Percentiles rank a stretch among this genome's conserved stretches.
Conservation (phyloP, 1,140 invertebrate species). For the Teleogryllus occipitalis region DNA sequence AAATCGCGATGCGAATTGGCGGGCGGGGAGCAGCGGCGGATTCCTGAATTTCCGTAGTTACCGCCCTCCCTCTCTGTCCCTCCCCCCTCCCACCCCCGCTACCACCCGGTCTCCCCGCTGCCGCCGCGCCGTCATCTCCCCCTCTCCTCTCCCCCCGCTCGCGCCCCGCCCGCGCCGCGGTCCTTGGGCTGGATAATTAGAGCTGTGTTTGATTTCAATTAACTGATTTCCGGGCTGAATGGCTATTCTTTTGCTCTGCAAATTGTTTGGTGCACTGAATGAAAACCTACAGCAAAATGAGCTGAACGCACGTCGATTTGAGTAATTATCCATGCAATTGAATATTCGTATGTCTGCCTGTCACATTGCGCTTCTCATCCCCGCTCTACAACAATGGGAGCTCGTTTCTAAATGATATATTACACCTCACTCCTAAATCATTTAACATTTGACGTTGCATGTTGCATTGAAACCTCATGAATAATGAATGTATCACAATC, state of each 20-base stretch:
- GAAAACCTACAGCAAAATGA: not conserved
- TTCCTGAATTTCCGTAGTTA: too few species aligned
- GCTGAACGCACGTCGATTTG: conserved; percentile 3
- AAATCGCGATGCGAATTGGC: too few species aligned
- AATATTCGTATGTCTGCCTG: not conserved
- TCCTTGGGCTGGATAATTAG: not conserved
- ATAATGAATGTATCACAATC: not conserved
- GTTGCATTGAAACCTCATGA: not conserved
- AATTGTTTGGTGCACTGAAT: not conserved
- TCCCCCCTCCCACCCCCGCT: not conserved
- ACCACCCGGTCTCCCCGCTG: too few species aligned
- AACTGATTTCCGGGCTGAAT: not conserved
- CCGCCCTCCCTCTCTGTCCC: not conserved
- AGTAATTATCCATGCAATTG: conserved; percentile 5
- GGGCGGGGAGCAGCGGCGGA: too few species aligned
- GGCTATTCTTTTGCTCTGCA: conserved; percentile 1
- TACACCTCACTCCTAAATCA: conserved; percentile 1
- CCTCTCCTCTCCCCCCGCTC: not conserved
- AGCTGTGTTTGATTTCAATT: conserved; percentile 1
- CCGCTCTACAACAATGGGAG: not conserved
- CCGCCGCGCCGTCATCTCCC: not conserved
- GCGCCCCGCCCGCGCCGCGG: too few species aligned
- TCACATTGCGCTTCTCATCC: not conserved
- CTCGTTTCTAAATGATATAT: conserved; percentile 1
- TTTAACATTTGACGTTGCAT: not conserved